A percentile compares a stretch with the other conserved stretches of the same genome.
Evolutionary conservation across 2,888 invertebrate species (phyloP).

Genomic region (Chloroclysta siterata): DNA sequence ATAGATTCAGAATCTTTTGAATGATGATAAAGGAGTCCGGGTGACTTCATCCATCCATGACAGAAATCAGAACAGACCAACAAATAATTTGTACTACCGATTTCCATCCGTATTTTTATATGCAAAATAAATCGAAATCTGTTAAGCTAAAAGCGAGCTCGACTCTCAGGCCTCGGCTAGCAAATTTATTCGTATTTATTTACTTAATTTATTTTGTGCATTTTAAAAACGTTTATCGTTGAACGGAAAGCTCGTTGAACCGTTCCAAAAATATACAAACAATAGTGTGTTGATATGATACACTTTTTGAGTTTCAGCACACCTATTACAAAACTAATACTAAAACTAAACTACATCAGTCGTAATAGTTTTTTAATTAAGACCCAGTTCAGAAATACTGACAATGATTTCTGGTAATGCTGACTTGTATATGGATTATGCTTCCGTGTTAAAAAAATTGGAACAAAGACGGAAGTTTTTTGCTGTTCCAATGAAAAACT

Average conservation of each 20-base stretch:
- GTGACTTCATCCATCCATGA: neutral
- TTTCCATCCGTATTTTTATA: constrained; percentile 8
- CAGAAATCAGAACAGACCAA: neutral
- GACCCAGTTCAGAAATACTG: too few species aligned
- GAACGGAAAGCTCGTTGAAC: constrained; percentile 1
- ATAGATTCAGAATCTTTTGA: too few species aligned
- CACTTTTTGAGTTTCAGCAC: too few species aligned
- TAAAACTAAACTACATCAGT: too few species aligned
- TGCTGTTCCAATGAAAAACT: neutral
- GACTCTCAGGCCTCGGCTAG: constrained; percentile 7
- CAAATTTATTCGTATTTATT: constrained; percentile 19
- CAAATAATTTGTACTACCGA: neutral
- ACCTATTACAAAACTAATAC: too few species aligned
- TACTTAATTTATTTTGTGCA: constrained; percentile 14
- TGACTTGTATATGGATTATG: neutral
- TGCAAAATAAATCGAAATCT: constrained; percentile 21
- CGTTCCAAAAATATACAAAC: neutral
- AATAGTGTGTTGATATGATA: neutral
- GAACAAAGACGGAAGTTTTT: constrained; percentile 6
- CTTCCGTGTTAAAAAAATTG: neutral
- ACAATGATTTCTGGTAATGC: too few species aligned
- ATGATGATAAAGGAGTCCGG: too few species aligned
- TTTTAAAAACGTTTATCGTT: constrained; percentile 16
- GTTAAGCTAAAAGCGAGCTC: constrained; percentile 20
- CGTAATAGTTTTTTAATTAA: neutral